Evolutionary conservation across 2,113 vertebrate genomes (phyloP).

Genomic region (Vulpes ferrilata): DNA sequence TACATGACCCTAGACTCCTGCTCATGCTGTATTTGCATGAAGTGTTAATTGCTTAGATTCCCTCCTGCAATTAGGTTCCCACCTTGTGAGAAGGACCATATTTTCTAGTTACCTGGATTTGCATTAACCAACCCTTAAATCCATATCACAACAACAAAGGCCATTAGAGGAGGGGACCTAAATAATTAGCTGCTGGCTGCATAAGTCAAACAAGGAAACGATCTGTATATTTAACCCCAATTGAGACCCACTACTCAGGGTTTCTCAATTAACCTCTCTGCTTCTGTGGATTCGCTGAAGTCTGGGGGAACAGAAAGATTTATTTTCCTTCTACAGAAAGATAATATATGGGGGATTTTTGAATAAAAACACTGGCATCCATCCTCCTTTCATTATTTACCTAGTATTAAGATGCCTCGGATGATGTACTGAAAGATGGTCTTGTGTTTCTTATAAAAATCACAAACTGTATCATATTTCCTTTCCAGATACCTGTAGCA

Average conservation of each 20-base stretch:
- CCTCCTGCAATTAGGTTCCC: background rate
- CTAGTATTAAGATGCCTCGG: conserved; percentile 87
- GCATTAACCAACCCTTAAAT: background rate
- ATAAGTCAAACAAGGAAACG: background rate
- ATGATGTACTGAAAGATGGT: conserved; percentile 76
- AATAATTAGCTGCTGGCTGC: background rate
- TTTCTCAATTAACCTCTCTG: background rate
- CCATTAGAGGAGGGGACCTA: background rate
- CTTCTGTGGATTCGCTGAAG: background rate
- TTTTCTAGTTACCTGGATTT: background rate
- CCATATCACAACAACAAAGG: background rate
- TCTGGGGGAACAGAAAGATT: background rate
- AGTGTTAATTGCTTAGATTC: background rate
- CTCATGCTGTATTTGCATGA: background rate
- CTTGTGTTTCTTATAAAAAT: conserved; percentile 85
- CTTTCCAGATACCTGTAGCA: conserved; percentile 86
- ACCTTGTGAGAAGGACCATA: background rate
- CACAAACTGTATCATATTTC: conserved; percentile 83
- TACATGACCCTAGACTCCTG: background rate
- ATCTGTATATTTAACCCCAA: background rate
- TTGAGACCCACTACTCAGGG: background rate
- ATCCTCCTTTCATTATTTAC: conserved; percentile 79
- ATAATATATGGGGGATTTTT: background rate
- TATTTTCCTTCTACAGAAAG: background rate
- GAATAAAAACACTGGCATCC: background rate